These are phyloP conservation scores for Aromia moschata DNA, from an alignment of 2,888 invertebrate genomes.

Conservation along the genomic window DNA sequence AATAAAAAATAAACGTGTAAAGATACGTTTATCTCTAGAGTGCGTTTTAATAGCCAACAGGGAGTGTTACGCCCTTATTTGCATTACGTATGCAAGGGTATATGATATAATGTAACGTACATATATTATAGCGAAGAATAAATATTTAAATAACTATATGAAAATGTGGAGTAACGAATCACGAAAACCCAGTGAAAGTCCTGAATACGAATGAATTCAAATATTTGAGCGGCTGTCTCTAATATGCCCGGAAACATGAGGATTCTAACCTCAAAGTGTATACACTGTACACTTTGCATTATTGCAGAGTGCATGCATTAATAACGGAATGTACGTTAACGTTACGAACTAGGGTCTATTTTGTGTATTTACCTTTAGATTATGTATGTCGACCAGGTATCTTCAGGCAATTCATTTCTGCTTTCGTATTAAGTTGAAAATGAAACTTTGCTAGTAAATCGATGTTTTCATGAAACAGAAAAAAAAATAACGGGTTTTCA, in stretches of 20 bases:
- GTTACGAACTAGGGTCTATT: too few species aligned
- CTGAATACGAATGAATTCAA: constrained; percentile 2
- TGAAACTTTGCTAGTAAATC: too few species aligned
- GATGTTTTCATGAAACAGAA: too few species aligned
- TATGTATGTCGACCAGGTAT: too few species aligned
- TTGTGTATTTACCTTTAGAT: too few species aligned
- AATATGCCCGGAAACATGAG: background rate
- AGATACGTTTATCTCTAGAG: constrained; percentile 8
- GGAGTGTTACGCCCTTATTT: background rate
- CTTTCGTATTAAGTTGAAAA: too few species aligned
- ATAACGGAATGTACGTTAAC: too few species aligned
- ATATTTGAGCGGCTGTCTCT: constrained; percentile 5
- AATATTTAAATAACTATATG: constrained; percentile 8
- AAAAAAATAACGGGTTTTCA: too few species aligned
- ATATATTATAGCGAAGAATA: constrained; percentile 3
- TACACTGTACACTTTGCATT: background rate
- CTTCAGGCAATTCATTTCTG: too few species aligned
- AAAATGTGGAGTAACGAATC: constrained; percentile 3
- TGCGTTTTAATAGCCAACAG: background rate
- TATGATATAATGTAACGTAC: too few species aligned
- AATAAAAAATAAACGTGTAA: background rate
- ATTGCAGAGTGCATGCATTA: too few species aligned
- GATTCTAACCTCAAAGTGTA: background rate
- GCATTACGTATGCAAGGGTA: too few species aligned
- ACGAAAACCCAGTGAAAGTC: background rate